A percentile compares a stretch with the other conserved stretches of the same genome.
Conservation (phyloP, 2,113 vertebrate species). For the Pedionomus torquatus region DNA sequence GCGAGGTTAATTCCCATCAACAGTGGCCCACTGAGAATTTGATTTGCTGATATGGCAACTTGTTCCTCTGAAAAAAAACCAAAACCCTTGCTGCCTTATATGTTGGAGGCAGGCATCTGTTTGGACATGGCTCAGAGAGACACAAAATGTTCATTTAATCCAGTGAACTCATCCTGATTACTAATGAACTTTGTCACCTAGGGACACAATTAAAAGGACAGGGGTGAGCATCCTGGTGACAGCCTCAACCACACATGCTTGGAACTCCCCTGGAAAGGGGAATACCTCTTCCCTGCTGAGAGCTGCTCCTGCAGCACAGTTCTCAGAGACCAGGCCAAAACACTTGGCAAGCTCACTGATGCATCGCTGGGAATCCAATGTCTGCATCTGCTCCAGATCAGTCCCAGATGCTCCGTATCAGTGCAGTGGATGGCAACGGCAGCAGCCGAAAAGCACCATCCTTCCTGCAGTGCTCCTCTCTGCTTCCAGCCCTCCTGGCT, state of each 20-base stretch:
- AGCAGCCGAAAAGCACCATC: background rate
- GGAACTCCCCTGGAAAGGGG: background rate
- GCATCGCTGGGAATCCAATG: background rate
- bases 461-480: background rate
- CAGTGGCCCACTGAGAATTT: background rate
- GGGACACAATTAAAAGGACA: background rate
- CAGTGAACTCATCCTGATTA: background rate
- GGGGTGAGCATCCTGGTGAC: background rate
- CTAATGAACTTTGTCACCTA: background rate
- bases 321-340: background rate
- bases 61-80: conserved; percentile 31
- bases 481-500: background rate
- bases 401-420: background rate
- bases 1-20: conserved; percentile 53
- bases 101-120: background rate
- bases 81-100: background rate
- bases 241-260: background rate
- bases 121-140: background rate
- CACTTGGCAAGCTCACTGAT: background rate
- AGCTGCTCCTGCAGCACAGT: background rate
- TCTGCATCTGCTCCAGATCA: background rate
- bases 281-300: background rate
- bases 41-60: conserved; percentile 22
- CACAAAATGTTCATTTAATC: background rate
- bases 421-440: background rate